Conservation (phyloP, 2,888 invertebrate species). For the Aphrophora alni region DNA sequence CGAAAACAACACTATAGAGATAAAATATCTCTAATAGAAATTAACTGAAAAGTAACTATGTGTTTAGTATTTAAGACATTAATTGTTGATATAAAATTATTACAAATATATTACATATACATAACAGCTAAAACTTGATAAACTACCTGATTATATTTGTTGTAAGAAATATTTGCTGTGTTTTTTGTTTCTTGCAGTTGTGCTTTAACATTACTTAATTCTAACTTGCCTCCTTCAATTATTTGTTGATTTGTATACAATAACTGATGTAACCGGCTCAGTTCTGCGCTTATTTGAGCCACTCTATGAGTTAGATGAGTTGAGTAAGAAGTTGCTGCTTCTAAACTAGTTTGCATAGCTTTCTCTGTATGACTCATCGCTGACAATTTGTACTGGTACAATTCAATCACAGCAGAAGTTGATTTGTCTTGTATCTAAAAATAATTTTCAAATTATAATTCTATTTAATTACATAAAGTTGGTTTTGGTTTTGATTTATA, state of each 20-base stretch:
- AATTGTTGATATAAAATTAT: no score
- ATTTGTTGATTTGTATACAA: neutral
- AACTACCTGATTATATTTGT: neutral
- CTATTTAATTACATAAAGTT: no score
- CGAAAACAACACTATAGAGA: no score
- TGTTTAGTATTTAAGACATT: no score
- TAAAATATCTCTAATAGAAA: no score
- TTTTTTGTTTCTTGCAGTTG: neutral
- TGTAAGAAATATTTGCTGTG: neutral
- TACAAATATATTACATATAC: no score
- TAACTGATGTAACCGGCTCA: neutral
- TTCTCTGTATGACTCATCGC: constrained; percentile 62
- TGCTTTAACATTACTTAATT: neutral
- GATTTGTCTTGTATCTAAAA: constrained; percentile 11
- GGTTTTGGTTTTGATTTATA: no score
- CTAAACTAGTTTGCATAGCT: constrained; percentile 60
- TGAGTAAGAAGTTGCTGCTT: constrained; percentile 56
- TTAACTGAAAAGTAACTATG: no score
- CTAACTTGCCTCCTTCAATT: neutral
- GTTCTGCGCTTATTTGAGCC: neutral
- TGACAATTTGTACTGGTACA: constrained; percentile 73
- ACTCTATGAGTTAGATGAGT: neutral
- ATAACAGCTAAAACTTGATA: no score
- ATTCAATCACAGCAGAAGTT: constrained; percentile 73
- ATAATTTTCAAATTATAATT: neutral